Evolutionary conservation across 1,140 invertebrate genomes (phyloP), one percentile per base, ranked within the genome.

Genomic region (Ceratoteleas bidentatus): DNA sequence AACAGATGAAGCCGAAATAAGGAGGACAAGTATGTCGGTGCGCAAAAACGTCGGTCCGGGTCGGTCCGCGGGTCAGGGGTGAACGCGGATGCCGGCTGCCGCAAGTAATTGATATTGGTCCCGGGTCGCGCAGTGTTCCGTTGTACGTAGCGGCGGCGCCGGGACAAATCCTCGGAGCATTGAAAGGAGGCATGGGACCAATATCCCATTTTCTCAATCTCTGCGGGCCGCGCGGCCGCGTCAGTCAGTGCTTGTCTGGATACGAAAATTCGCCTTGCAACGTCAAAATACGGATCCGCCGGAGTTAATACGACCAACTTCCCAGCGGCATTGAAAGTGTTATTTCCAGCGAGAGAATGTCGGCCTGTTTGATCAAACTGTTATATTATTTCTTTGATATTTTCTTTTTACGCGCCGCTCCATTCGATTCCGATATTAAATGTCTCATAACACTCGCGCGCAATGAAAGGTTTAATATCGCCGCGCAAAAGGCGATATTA

Each of bases 101-200:
- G 45, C 76, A 82, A 85, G 85, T 88, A 88, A 89, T 89, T 87
- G 86, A 86, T 87, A 89, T 87, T 86, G 86, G 86, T 87, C 74
- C 53, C 78, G 57, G 73, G 73, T 76, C 73, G 58, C 62, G 60
- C 2, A 40, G 80, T 65, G 53, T 75, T 83, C 56, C 53, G 53
- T 74, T 70, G 8, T 69, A 66, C 56, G 57, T 75, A 53, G 73
- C 16, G 11, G 53, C 47, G 56, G 68, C 62, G 56, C 50, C 62
- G 54, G 62, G 61, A 82, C 74, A 77, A 82, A 77, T 82, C 80
- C 80, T 73, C 60, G 47, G 80, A 82, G 80, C 74, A 77, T 82
- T 77, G 73, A 77, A 64, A 40, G 62, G 80, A 66, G 49, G 56
- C 60, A 56, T 47, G 74, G 68, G 75, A 84, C 81, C 78, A 75